Conservation (phyloP, 2,113 vertebrate species). For the Stegostoma tigrinum region DNA sequence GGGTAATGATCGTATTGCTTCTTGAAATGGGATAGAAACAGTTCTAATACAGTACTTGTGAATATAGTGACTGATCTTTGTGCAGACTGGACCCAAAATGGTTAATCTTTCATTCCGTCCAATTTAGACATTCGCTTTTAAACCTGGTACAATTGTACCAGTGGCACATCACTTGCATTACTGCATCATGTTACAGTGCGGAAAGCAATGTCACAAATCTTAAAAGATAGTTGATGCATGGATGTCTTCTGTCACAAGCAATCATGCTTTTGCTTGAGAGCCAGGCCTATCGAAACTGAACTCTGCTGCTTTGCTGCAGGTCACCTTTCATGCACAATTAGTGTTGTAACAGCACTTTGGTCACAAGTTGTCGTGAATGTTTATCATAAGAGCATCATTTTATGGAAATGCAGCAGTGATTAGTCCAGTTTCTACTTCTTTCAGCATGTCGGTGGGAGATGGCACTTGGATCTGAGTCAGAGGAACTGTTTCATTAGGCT, state of each 20-base stretch:
- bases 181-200: conserved; percentile 48
- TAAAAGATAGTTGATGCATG: conserved; percentile 73
- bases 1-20: background rate
- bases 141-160: conserved; percentile 51
- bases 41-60: background rate
- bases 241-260: conserved; percentile 87
- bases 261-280: conserved; percentile 63
- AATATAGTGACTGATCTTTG: background rate
- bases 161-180: conserved; percentile 58
- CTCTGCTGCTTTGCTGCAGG: conserved; percentile 87
- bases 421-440: conserved; percentile 48
- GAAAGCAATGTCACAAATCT: conserved; percentile 61
- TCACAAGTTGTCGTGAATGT: conserved; percentile 85
- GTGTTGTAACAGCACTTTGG: conserved; percentile 86
- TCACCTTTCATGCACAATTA: conserved; percentile 99
- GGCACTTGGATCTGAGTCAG: conserved; percentile 48
- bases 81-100: background rate
- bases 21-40: conserved; percentile 9
- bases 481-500: conserved; percentile 44
- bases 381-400: conserved; percentile 72
- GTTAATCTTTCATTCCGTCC: conserved; percentile 28
- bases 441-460: conserved; percentile 50
- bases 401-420: conserved; percentile 65
- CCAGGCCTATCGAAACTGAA: conserved; percentile 79
- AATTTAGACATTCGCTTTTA: conserved; percentile 44